Base-by-base conservation (phyloP, 2,888 invertebrate genomes). In the Automeris io region DNA sequence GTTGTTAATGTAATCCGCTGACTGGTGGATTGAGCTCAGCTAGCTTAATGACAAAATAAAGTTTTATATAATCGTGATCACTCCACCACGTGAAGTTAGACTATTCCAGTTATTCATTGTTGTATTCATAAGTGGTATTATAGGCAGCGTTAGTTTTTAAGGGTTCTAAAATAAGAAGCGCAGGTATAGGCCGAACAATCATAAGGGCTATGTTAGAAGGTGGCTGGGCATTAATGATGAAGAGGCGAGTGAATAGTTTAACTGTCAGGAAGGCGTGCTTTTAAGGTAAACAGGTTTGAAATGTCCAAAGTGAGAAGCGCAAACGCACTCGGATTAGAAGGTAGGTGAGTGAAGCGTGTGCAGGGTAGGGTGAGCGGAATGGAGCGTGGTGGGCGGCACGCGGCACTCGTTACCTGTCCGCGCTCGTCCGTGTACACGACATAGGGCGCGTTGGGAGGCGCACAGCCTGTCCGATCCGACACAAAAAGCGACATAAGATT, bases 361-460 rank as follows among this genome's bases (percentile, higher is more conserved):
- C n/a, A 40, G 41, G 36, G 35, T 26, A 38, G 39, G 32, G 41
- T 16, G 42, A 35, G 35, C 35, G 40, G 39, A 41, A 42, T 42
- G 42, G 39, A 41, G 35, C 37, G 49, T 31, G 43, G 43, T 40
- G 42, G 34, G 43, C 32, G 44, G 70, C 71, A 70, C 71, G 70
- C 77, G 72, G 71, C 82, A 85, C 82, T 53, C 88, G 88, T 89
- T 95, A 96, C 96, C 96, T 96, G 95, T 92, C 95, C 95, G 91
- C 94, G 93, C 88, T 94, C 93, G 91, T 96, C 96, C 90, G 95
- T 95, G 93, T 96, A 96, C 90, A 93, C 93, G 90, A 96, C 95
- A 91, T 93, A 95, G 87, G 93, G 93, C 90, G 95, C 95, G 90
- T 96, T 96, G 88, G 91, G 90, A 81, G 94, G 93, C 90, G 93